These are phyloP conservation scores for Cavia aperea DNA, from an alignment of 2,113 vertebrate genomes.

Conservation along the genomic window DNA sequence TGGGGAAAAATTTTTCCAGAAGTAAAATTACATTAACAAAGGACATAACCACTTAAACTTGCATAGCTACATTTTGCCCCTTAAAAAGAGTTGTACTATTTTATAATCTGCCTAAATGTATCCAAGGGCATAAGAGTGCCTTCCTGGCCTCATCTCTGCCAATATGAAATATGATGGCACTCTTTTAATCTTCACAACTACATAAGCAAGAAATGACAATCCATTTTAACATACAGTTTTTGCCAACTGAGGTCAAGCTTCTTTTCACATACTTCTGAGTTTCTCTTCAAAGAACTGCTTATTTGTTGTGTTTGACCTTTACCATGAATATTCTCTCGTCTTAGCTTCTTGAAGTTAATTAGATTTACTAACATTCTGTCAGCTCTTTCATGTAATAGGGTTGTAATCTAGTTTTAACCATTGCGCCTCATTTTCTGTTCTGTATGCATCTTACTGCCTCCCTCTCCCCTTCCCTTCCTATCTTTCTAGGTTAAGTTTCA, in stretches of 20 bases:
- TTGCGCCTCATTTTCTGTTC: no score
- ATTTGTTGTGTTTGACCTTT: not conserved
- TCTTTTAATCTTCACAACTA: slow-evolving; percentile 2
- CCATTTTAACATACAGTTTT: slow-evolving; percentile 8
- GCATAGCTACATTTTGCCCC: not conserved
- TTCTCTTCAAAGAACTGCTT: not conserved
- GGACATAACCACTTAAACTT: not conserved
- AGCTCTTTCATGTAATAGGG: not conserved
- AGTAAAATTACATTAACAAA: not conserved
- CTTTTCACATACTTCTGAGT: not conserved
- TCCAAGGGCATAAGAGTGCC: not conserved
- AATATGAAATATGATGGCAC: not conserved
- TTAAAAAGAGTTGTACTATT: not conserved
- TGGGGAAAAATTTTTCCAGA: not conserved
- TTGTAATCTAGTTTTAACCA: no score
- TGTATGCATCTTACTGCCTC: no score
- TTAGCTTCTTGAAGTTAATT: slow-evolving; percentile 21
- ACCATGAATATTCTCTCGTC: not conserved
- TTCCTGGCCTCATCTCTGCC: not conserved
- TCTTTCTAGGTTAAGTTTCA: no score
- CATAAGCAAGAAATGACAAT: not conserved
- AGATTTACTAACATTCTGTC: not conserved
- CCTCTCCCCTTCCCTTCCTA: no score
- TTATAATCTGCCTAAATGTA: not conserved
- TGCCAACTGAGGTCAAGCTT: not conserved